phyloP scores from a whole-genome alignment of 23 tunicate genomes.

The Clavelina lepadiformis region DNA sequence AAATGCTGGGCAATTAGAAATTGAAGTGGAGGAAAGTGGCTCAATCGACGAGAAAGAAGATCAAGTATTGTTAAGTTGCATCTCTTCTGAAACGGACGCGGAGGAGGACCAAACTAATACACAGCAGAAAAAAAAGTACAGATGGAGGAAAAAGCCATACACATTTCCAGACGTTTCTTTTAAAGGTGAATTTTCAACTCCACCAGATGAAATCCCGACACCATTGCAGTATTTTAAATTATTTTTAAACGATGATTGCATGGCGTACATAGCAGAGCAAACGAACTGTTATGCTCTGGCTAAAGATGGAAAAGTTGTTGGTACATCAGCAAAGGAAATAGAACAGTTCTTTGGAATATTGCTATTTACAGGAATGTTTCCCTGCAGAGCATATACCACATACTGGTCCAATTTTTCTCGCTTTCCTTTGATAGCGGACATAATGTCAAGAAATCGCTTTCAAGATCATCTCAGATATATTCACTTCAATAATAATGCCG shows the following conservation, averaged over 20 bases:
- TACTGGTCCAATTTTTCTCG: constrained; percentile 18
- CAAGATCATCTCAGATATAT: constrained; percentile 1
- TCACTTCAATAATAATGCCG: constrained; percentile 8
- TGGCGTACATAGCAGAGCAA: constrained; percentile 15
- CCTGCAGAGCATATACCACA: constrained; percentile 4
- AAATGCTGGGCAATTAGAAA: neutral
- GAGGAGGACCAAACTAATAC: constrained; percentile 1
- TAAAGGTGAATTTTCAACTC: constrained; percentile 10
- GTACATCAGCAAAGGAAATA: neutral
- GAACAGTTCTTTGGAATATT: no score
- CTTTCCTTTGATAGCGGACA: constrained; percentile 5
- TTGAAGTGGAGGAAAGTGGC: neutral
- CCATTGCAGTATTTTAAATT: constrained; percentile 9
- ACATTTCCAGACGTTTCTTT: constrained; percentile 7
- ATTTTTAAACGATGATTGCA: constrained; percentile 14
- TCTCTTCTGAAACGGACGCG: no score
- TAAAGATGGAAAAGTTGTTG: constrained; percentile 3
- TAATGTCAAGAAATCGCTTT: constrained; percentile 19
- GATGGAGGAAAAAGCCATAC: neutral
- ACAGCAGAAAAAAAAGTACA: constrained; percentile 2
- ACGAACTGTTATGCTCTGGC: constrained; percentile 2
- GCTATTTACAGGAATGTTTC: constrained; percentile 16
- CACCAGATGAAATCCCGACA: constrained; percentile 1
- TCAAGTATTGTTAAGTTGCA: no score
- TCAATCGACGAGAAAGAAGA: constrained; percentile 1